Base-by-base conservation (phyloP, 2,888 invertebrate genomes). In the Marronus borbonicus region DNA sequence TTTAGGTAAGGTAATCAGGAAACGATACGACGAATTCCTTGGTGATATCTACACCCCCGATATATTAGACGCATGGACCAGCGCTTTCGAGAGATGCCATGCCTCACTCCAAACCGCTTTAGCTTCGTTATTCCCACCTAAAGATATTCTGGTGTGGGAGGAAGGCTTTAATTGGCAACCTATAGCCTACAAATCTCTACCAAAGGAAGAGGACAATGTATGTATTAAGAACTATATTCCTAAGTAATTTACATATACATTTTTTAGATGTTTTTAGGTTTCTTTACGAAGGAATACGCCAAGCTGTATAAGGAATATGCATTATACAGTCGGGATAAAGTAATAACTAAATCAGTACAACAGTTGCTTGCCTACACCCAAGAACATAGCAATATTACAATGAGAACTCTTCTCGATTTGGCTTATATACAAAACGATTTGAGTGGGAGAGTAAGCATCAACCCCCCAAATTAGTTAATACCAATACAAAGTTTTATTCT, bases 141-240 rank as follows among this genome's bases (percentile, higher is more conserved):
- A 88, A 0, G 90, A 90, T 68, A 87, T 90, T 2, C 93, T 94
- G 84, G 88, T 91, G 82, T 94, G 94, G 94, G 92, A 92, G 83
- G 87, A 89, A 0, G 89, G 92, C 76, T 89, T 93, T 81, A 85
- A 91, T 81, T 98, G 98, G 98, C 95, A 95, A 84, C 97, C 98
- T 0, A 93, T 97, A 79, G 96, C 98, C 4, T 93, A 98, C 0
- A 95, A 95, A 87, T 93, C 95, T 0, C 88, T 93, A 49, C 95
- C 97, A 0, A 90, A 90, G 72, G 31, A 62, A 12, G 12, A 28
- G 10, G 62, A 62, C 4, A 12, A 62, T 62, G 62, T 62, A 3
- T n/a, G 62, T 44, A 44, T 8, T 44, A 44, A 12, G 2, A 44
- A 12, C 44, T 44, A n/a, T n/a, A 17, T 55, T 55, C n/a, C 31